Evolutionary conservation across 2,888 invertebrate genomes (phyloP).

Genomic region (Cosmia trapezina): DNA sequence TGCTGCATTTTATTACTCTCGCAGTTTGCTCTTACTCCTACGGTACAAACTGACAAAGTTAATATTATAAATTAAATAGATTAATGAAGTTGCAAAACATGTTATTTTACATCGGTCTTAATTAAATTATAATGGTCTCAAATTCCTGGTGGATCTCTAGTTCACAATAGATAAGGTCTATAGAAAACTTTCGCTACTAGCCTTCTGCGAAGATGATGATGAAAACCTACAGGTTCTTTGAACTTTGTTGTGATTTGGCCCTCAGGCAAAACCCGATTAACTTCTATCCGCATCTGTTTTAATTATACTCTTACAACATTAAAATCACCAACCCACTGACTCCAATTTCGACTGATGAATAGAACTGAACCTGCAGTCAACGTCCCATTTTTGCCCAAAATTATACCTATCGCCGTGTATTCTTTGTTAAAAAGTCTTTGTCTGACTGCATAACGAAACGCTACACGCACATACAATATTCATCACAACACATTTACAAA

Average conservation of each 20-base stretch:
- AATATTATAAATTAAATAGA: conserved; percentile 9
- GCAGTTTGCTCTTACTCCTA: conserved; percentile 6
- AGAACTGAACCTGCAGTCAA: neutral
- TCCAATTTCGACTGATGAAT: neutral
- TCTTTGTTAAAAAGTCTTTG: conserved; percentile 8
- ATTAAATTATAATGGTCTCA: conserved; percentile 3
- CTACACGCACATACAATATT: neutral
- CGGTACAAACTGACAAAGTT: conserved; percentile 5
- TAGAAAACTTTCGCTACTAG: neutral
- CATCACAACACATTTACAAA: conserved; percentile 40
- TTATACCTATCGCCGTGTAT: neutral
- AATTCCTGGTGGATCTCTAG: neutral
- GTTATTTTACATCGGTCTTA: neutral
- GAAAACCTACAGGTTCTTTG: neutral
- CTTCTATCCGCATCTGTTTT: neutral
- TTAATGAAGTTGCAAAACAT: neutral
- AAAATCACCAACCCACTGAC: neutral
- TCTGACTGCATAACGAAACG: neutral
- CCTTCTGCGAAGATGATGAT: neutral
- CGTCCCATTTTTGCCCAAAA: conserved; percentile 1
- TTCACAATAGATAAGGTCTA: neutral
- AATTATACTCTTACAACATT: neutral
- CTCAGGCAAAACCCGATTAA: neutral
- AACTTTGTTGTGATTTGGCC: neutral
- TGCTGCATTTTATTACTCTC: conserved; percentile 28